Evolutionary conservation across 1,140 invertebrate species (phyloP).

Genomic region (Manduca sexta): DNA sequence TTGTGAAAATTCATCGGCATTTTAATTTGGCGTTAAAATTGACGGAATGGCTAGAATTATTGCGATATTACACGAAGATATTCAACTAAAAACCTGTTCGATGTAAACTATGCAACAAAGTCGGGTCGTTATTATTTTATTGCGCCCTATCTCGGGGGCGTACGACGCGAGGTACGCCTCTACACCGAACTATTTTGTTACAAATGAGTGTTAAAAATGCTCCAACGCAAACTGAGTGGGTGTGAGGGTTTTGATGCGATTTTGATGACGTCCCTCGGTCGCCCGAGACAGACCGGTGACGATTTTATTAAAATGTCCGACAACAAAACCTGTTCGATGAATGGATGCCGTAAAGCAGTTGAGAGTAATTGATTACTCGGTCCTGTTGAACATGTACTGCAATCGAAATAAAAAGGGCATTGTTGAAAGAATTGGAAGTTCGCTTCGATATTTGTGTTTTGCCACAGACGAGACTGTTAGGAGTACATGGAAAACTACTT

Average conservation of each 20-base stretch:
- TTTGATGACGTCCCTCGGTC: constrained; percentile 36
- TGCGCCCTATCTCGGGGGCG: constrained; percentile 24
- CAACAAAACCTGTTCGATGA: constrained; percentile 24
- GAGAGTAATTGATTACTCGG: constrained; percentile 25
- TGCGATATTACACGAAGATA: constrained; percentile 21
- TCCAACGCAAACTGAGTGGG: constrained; percentile 22
- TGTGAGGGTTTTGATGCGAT: constrained; percentile 37
- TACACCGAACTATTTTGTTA: constrained; percentile 38
- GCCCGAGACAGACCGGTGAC: constrained; percentile 12
- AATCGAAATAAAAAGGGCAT: constrained; percentile 12
- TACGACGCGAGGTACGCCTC: constrained; percentile 22
- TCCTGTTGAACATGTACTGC: constrained; percentile 5
- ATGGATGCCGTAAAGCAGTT: constrained; percentile 30
- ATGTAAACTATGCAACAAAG: constrained; percentile 26
- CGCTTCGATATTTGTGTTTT: constrained; percentile 16
- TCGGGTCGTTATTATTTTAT: constrained; percentile 37
- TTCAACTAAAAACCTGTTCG: constrained; percentile 19
- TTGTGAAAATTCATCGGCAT: constrained; percentile 20
- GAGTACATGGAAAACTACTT: constrained; percentile 68
- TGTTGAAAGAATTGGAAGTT: constrained; percentile 19
- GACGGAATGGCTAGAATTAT: background rate
- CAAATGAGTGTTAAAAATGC: constrained; percentile 48
- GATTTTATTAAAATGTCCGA: constrained; percentile 33
- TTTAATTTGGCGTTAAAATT: constrained; percentile 28
- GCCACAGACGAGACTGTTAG: constrained; percentile 26